phyloP scores from a whole-genome alignment of 2,113 vertebrate species.

The Rallus limicola region DNA sequence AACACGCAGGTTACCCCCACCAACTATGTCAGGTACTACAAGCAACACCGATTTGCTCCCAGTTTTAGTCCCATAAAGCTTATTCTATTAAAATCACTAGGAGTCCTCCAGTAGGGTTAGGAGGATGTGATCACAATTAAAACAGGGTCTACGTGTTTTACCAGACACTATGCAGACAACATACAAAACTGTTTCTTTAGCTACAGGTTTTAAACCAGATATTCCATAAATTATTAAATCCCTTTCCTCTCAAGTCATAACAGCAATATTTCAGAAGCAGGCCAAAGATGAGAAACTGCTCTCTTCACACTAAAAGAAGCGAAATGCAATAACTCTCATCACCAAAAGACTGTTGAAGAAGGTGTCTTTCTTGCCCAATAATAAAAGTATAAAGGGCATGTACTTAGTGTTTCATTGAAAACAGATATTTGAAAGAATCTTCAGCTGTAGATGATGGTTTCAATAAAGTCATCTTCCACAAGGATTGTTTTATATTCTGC shows the following conservation, averaged over 20 bases:
- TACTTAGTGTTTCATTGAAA: not conserved
- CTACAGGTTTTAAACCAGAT: not conserved
- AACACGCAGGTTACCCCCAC: not conserved
- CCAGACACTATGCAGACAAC: not conserved
- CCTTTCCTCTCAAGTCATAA: not conserved
- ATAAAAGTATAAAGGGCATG: not conserved
- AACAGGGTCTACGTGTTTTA: not conserved
- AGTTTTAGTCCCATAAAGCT: not conserved
- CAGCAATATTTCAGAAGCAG: not conserved
- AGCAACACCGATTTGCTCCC: not conserved
- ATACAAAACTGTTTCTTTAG: not conserved
- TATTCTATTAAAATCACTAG: not conserved
- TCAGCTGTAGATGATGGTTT: not conserved
- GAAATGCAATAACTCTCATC: not conserved
- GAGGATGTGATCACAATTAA: not conserved
- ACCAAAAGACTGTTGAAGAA: not conserved
- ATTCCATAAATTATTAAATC: not conserved
- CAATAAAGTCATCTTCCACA: not conserved
- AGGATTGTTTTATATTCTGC: not conserved
- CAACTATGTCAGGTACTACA: rapidly evolving
- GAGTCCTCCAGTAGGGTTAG: not conserved
- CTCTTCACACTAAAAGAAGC: not conserved
- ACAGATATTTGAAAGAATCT: not conserved
- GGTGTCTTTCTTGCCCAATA: not conserved
- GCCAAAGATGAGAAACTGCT: not conserved